A percentile compares a stretch with the other conserved stretches of the same genome.
Conservation (phyloP, 2,888 invertebrate genomes). For the Philopedon plagiatum region DNA sequence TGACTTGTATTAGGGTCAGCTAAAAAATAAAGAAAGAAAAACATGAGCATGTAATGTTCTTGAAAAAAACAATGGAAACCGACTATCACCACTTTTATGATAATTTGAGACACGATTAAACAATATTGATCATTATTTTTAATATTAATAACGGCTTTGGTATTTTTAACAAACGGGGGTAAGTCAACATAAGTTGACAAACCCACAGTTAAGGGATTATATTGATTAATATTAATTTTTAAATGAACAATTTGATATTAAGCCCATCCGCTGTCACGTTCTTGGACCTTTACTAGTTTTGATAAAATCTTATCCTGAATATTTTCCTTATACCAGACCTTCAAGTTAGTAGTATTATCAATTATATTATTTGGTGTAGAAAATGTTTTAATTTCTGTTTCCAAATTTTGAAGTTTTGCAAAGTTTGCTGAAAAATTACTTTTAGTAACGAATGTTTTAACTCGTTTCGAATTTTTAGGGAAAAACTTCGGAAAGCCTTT, state of each 20-base stretch:
- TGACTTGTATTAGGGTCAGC: too few relatives aligned
- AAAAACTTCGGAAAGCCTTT: conserved; percentile 6
- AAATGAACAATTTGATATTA: conserved; percentile 28
- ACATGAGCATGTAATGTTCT: too few relatives aligned
- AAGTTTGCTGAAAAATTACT: conserved; percentile 23
- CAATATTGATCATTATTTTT: conserved; percentile 54
- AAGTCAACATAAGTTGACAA: conserved; percentile 54
- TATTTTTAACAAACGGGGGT: conserved; percentile 50
- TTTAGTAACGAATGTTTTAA: conserved; percentile 9
- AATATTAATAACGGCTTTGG: conserved; percentile 56
- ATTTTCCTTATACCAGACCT: too few relatives aligned
- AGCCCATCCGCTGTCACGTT: conserved; percentile 26
- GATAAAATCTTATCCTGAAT: conserved; percentile 18
- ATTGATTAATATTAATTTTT: conserved; percentile 54
- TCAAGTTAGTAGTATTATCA: conserved; percentile 10
- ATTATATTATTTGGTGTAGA: conserved; percentile 7
- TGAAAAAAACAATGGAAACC: too few relatives aligned
- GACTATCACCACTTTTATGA: too few relatives aligned
- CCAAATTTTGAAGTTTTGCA: conserved; percentile 15
- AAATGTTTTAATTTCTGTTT: conserved; percentile 30
- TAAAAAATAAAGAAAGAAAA: too few relatives aligned
- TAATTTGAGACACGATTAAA: too few relatives aligned
- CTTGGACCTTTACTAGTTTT: conserved; percentile 15
- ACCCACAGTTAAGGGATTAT: conserved; percentile 51
- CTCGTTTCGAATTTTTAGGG: conserved; percentile 7